Evolutionary conservation across 1,140 invertebrate species (phyloP).

Genomic region (Physella acuta): DNA sequence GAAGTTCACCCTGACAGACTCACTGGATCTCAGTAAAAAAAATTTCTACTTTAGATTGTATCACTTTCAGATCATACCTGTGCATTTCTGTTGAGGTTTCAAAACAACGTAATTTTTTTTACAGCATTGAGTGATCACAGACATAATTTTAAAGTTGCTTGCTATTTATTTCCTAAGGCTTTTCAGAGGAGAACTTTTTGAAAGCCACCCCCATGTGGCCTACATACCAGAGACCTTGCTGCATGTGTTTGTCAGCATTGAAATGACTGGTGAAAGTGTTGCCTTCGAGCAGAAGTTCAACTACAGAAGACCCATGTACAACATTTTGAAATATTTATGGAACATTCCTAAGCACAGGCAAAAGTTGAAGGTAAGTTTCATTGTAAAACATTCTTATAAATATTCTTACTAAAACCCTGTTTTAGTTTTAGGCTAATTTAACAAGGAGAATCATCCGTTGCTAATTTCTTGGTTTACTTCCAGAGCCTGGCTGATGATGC

Average conservation of each 20-base stretch:
- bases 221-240: conserved; percentile 76
- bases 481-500: conserved; percentile 78
- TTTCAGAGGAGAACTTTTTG: conserved; percentile 76
- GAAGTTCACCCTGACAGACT: conserved; percentile 10
- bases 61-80: too few species aligned
- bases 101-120: too few species aligned
- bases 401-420: too few species aligned
- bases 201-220: conserved; percentile 72
- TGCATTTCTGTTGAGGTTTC: too few species aligned
- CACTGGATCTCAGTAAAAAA: conserved; percentile 16
- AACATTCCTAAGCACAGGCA: conserved; percentile 63
- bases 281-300: conserved; percentile 97
- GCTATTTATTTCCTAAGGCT: conserved; percentile 55
- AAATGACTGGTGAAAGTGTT: conserved; percentile 94
- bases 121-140: too few species aligned
- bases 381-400: not conserved
- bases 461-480: conserved; percentile 1
- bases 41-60: too few species aligned
- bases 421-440: too few species aligned
- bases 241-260: conserved; percentile 92
- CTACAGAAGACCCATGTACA: conserved; percentile 92
- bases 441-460: too few species aligned
- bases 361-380: conserved; percentile 69
- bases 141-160: not conserved
- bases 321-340: conserved; percentile 91